Evolutionary conservation across 2,113 vertebrate genomes (phyloP).

Genomic region (Rhagologus leucostigma): DNA sequence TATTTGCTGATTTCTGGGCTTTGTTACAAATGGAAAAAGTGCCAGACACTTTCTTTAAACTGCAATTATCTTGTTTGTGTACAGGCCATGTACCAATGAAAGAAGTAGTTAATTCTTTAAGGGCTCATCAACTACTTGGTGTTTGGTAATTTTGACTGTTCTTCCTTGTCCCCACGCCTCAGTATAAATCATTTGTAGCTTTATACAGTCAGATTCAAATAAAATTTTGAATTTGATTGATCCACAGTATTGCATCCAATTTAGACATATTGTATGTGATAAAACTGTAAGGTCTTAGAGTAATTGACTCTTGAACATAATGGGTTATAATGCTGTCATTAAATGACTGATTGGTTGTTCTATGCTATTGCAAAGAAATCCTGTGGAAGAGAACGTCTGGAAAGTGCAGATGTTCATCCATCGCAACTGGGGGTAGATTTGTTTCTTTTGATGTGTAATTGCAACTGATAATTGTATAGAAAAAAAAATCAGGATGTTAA

Average conservation of each 20-base stretch:
- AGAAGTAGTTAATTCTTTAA: slow-evolving; percentile 39
- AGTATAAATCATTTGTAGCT: background rate
- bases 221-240: slow-evolving; percentile 59
- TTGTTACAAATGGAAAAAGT: slow-evolving; percentile 41
- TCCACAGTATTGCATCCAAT: slow-evolving; percentile 44
- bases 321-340: slow-evolving; percentile 62
- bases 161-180: background rate
- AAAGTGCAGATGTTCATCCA: slow-evolving; percentile 60
- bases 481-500: slow-evolving; percentile 25
- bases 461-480: slow-evolving; percentile 53
- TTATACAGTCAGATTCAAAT: background rate
- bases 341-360: slow-evolving; percentile 58
- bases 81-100: background rate
- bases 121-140: background rate
- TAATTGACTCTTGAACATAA: slow-evolving; percentile 68
- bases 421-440: slow-evolving; percentile 56
- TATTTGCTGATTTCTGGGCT: slow-evolving; percentile 43
- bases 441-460: slow-evolving; percentile 67
- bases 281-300: slow-evolving; percentile 52
- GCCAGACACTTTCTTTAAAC: slow-evolving; percentile 36
- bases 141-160: slow-evolving; percentile 12
- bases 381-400: slow-evolving; percentile 40
- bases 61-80: slow-evolving; percentile 42
- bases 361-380: slow-evolving; percentile 54
- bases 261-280: slow-evolving; percentile 60